phyloP scores from a whole-genome alignment of 2,888 invertebrate species.

The Cylloceria caligata region DNA sequence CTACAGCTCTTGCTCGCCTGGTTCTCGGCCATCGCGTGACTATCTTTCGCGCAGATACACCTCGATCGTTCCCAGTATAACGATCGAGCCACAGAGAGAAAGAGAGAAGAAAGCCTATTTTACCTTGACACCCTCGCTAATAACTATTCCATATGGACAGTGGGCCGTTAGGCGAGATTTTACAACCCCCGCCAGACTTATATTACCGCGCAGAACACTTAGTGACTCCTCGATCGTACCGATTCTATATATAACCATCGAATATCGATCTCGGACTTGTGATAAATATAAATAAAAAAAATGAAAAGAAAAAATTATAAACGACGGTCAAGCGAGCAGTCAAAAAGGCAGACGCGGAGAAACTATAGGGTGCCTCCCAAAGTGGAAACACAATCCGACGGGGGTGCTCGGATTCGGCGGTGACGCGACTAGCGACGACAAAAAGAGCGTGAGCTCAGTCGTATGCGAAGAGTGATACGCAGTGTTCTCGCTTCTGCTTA shows the following conservation, averaged over 20 bases:
- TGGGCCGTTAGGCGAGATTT: conserved; percentile 52
- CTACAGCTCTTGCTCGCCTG: conserved; percentile 53
- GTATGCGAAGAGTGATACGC: conserved; percentile 49
- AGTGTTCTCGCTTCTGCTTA: background rate
- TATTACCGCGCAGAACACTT: background rate
- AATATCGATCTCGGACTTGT: background rate
- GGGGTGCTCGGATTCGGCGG: conserved; percentile 56
- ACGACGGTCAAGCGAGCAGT: conserved; percentile 32
- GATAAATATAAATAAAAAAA: background rate
- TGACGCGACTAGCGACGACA: conserved; percentile 36
- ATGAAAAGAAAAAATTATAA: background rate
- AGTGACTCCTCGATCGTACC: background rate
- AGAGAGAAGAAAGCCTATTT: conserved; percentile 48
- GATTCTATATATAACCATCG: background rate
- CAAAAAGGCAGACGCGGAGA: conserved; percentile 21
- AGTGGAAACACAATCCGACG: conserved; percentile 79
- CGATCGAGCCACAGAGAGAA: conserved; percentile 68
- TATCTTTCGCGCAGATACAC: conserved; percentile 73
- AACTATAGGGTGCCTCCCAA: conserved; percentile 27
- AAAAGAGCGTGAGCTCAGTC: conserved; percentile 59
- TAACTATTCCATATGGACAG: conserved; percentile 65
- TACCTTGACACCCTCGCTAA: conserved; percentile 71
- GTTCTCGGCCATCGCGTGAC: conserved; percentile 75
- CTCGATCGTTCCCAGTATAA: conserved; percentile 75
- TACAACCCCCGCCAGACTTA: conserved; percentile 38